A percentile compares a stretch with the other conserved stretches of the same genome.
phyloP scores from a whole-genome alignment of 1,140 invertebrate species.

The Drosophila micromelanica region DNA sequence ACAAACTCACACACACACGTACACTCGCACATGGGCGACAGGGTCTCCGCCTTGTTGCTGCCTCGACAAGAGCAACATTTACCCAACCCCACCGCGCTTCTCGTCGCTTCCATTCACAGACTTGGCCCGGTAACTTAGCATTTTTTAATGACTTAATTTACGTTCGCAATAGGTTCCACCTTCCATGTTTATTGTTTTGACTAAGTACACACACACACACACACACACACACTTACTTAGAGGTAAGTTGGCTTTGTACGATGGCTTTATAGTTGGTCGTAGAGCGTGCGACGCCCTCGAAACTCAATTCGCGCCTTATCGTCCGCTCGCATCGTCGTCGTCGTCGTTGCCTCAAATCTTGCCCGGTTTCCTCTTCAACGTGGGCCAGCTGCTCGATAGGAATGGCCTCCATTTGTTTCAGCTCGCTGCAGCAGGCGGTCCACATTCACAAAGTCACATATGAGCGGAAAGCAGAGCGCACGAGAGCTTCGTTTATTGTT shows the following conservation, averaged over 20 bases:
- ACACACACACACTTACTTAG: not conserved
- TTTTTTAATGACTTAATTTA: slow-evolving; percentile 83
- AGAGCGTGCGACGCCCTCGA: slow-evolving; percentile 77
- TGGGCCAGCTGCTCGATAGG: slow-evolving; percentile 61
- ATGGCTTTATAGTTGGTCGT: slow-evolving; percentile 67
- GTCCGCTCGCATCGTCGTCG: slow-evolving; percentile 58
- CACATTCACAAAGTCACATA: slow-evolving; percentile 33
- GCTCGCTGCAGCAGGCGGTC: slow-evolving; percentile 39
- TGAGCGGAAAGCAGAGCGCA: slow-evolving; percentile 17
- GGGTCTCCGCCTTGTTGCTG: slow-evolving; percentile 62
- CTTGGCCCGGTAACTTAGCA: slow-evolving; percentile 60
- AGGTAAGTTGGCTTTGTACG: slow-evolving; percentile 36
- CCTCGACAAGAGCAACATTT: slow-evolving; percentile 33
- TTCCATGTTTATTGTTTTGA: slow-evolving; percentile 82
- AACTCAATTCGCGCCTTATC: slow-evolving; percentile 70
- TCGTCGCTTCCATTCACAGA: slow-evolving; percentile 32
- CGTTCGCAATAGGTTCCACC: slow-evolving; percentile 81
- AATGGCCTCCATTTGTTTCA: slow-evolving; percentile 55
- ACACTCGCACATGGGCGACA: slow-evolving; percentile 50
- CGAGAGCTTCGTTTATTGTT: slow-evolving; percentile 67
- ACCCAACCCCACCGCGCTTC: not conserved
- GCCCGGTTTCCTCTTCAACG: slow-evolving; percentile 68
- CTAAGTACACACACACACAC: slow-evolving; percentile 63
- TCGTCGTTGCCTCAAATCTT: slow-evolving; percentile 43
- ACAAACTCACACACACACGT: slow-evolving; percentile 26